Evolutionary conservation across 1,140 invertebrate genomes (phyloP), one percentile per base, ranked within the genome.

Genomic region (Batillaria attramentaria): DNA sequence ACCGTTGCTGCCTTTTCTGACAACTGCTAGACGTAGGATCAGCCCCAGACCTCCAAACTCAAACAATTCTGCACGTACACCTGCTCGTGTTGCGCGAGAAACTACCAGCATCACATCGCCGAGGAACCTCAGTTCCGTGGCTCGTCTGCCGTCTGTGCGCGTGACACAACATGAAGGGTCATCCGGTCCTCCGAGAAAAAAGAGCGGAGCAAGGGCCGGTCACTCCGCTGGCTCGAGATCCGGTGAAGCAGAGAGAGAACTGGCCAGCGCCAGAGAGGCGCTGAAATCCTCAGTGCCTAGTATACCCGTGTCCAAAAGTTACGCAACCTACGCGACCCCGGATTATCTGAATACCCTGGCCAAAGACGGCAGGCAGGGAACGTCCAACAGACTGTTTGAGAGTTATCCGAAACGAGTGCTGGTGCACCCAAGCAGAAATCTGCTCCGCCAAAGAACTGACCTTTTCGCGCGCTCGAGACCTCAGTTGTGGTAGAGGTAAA

Each of bases 341-440:
- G 33, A 75, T 13, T 75, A 62, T 28, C 39, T 2, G 68, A 70
- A 39, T 70, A 70, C 42, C 68, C 42, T 70, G 68, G 41, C 68
- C 42, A 70, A 70, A 28, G 54, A 41, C 50, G 57, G 54, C 6
- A 31, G 37, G 2, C 57, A 75, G 13, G 73, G 35, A 18, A 60
- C 24, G 2, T 28, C 35, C 18, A 43, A 50, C 8, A 20, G 72
- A 20, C 54, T 75, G 35, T 75, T 75, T 39, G 73, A 57, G 54
- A 18, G 73, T n/a, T 75, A 75, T 57, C 73, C 73, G 35, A 57
- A 62, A 42, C 54, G 73, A 39, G 39, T 75, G 0, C 73, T 75
- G 24, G 73, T 75, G 18, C 73, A 65, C 31, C 73, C 73, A 28
- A 57, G 35, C 3, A 41, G 37, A 37, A n/a, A n/a, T n/a, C 73